Evolutionary conservation across 2,888 invertebrate genomes (phyloP), one percentile per base, ranked within the genome.

Genomic region (Proisotoma minuta): DNA sequence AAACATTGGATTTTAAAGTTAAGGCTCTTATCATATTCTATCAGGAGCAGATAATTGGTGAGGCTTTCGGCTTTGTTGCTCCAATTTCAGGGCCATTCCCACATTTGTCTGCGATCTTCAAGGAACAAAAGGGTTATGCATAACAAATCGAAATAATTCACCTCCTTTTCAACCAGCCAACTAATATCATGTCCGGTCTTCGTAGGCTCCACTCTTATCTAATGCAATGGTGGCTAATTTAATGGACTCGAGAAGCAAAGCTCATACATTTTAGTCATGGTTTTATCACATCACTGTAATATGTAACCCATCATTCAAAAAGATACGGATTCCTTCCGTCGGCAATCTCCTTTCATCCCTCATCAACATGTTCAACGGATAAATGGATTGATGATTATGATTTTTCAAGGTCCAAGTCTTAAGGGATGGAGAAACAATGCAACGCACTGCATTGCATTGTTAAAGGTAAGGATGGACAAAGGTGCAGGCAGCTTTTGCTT

Each of bases 181-280:
- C n/a, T n/a, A n/a, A n/a, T n/a, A n/a, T n/a, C n/a, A n/a, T n/a
- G n/a, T n/a, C n/a, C n/a, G n/a, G n/a, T n/a, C n/a, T n/a, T n/a
- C n/a, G n/a, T n/a, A n/a, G n/a, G n/a, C n/a, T n/a, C n/a, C n/a
- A n/a, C n/a, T n/a, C n/a, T n/a, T n/a, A n/a, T n/a, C n/a, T n/a
- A n/a, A n/a, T n/a, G n/a, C n/a, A n/a, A n/a, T n/a, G n/a, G n/a
- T n/a, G n/a, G n/a, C n/a, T n/a, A n/a, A n/a, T n/a, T n/a, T n/a
- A n/a, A n/a, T n/a, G n/a, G n/a, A n/a, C n/a, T n/a, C n/a, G n/a
- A n/a, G n/a, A n/a, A n/a, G n/a, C n/a, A n/a, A n/a, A n/a, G n/a
- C n/a, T n/a, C n/a, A n/a, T n/a, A n/a, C n/a, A n/a, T 20, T 28
- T 60, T 60, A 54, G 60, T 60, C 60, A 60, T 60, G 60, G 60